Conservation (phyloP, 2,888 invertebrate genomes). For the Tridacna gigas region DNA sequence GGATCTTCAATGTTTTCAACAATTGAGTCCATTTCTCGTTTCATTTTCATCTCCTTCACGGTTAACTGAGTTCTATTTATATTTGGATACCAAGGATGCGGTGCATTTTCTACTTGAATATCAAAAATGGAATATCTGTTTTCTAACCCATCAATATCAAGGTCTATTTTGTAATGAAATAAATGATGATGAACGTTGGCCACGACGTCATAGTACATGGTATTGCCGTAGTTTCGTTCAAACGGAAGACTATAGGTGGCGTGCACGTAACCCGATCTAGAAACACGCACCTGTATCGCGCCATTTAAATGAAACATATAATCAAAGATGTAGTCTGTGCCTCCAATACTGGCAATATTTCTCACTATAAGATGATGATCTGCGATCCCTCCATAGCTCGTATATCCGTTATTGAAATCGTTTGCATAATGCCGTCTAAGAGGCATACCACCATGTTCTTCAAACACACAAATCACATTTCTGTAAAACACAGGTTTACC, state of each 20-base stretch:
- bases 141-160: constrained; percentile 74
- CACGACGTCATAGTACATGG: constrained; percentile 69
- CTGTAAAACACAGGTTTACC: constrained; percentile 62
- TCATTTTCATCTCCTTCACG: constrained; percentile 60
- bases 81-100: constrained; percentile 67
- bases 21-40: constrained; percentile 73
- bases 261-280: constrained; percentile 79
- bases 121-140: constrained; percentile 76
- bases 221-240: constrained; percentile 72
- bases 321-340: constrained; percentile 81
- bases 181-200: constrained; percentile 78
- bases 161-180: constrained; percentile 80
- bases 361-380: constrained; percentile 77
- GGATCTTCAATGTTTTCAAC: constrained; percentile 68
- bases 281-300: constrained; percentile 73
- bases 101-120: constrained; percentile 63
- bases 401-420: constrained; percentile 61
- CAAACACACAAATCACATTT: constrained; percentile 80
- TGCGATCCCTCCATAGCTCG: constrained; percentile 71
- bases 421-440: constrained; percentile 77
- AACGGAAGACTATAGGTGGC: constrained; percentile 71
- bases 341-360: constrained; percentile 75
- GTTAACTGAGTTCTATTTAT: constrained; percentile 70
- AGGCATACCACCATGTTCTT: constrained; percentile 75
- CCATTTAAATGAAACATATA: constrained; percentile 81